A percentile compares a stretch with the other conserved stretches of the same genome.
These are phyloP conservation scores for Scolopax rusticola DNA, from an alignment of 2,797 vertebrate genomes.

Conservation along the genomic window DNA sequence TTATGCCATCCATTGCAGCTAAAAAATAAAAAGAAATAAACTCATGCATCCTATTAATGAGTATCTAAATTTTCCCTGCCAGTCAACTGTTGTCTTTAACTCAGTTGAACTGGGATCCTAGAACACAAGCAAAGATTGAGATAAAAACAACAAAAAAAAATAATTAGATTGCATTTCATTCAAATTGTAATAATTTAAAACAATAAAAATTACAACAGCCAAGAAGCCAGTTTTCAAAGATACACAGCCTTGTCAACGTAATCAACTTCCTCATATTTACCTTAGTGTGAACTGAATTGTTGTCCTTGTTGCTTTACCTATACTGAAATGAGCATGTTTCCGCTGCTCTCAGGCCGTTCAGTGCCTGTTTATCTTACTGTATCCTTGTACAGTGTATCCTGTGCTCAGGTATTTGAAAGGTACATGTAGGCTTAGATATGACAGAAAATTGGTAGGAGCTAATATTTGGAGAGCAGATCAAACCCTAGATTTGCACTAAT, in stretches of 20 bases:
- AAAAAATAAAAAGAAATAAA: not conserved
- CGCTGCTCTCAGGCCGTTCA: not conserved
- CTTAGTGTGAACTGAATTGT: not conserved
- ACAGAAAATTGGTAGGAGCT: not conserved
- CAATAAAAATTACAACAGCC: not conserved
- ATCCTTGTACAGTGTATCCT: not conserved
- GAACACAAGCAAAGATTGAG: not conserved
- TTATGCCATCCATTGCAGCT: not conserved
- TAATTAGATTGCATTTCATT: not conserved
- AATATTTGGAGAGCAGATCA: not conserved
- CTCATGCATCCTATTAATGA: not conserved
- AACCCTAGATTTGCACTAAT: not conserved
- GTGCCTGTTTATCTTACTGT: not conserved
- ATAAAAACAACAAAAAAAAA: not conserved
- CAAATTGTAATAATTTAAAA: not conserved
- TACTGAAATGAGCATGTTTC: not conserved
- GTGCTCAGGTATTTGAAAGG: not conserved
- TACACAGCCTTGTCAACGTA: too few species aligned
- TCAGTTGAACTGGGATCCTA: not conserved
- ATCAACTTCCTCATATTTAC: not conserved
- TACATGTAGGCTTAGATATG: not conserved
- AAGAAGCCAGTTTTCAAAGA: not conserved
- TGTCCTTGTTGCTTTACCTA: not conserved
- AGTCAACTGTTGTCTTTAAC: not conserved
- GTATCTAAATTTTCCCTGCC: not conserved